phyloP scores from a whole-genome alignment of 2,797 vertebrate genomes.

The Heterohyrax brucei region DNA sequence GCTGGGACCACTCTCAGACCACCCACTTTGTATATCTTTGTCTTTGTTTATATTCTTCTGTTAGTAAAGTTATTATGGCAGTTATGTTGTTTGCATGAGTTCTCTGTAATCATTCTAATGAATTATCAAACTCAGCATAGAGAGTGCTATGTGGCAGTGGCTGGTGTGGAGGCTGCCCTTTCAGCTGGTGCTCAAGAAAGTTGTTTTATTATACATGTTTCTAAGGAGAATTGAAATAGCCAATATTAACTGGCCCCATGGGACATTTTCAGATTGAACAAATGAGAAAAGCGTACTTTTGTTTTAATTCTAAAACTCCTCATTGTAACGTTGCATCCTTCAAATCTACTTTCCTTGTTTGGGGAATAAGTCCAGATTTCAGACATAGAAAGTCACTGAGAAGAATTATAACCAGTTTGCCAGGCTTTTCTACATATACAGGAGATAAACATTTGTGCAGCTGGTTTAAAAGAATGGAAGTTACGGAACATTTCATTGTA shows the following conservation, averaged over 20 bases:
- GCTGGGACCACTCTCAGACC: not conserved
- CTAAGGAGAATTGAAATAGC: not conserved
- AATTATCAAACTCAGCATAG: not conserved
- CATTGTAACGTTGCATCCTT: not conserved
- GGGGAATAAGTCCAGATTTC: constrained; percentile 16
- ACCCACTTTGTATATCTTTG: not conserved
- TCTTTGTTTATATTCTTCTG: not conserved
- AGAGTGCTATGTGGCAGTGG: not conserved
- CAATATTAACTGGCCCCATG: not conserved
- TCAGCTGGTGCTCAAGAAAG: not conserved
- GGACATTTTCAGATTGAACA: not conserved
- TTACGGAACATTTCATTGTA: no score
- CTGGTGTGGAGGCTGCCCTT: not conserved
- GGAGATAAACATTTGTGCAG: not conserved
- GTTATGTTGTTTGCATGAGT: not conserved
- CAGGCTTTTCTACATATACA: not conserved
- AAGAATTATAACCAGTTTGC: not conserved
- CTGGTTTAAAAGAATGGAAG: not conserved
- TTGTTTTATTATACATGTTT: not conserved
- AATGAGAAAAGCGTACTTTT: not conserved
- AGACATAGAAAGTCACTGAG: not conserved
- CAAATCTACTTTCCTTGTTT: not conserved
- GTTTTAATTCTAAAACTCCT: not conserved
- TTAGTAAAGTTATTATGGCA: not conserved
- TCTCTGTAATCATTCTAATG: not conserved